Evolutionary conservation across 2,113 vertebrate species (phyloP), one percentile per base, ranked within the genome.

Genomic region (Ochotona princeps): DNA sequence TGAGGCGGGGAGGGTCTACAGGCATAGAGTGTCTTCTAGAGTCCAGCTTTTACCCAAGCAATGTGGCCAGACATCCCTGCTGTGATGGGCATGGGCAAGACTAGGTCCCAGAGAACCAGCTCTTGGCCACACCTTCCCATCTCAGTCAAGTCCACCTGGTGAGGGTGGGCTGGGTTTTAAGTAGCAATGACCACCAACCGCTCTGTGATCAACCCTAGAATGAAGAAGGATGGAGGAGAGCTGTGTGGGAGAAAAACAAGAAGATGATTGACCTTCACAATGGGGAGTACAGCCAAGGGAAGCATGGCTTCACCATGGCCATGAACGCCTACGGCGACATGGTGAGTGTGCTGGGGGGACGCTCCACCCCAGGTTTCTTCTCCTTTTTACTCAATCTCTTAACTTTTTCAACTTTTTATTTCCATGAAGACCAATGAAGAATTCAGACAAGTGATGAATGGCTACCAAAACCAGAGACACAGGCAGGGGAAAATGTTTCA

Each of bases 301-400:
- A 97, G 54, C 99, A 99, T 83, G 96, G 98, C 44, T 99, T 98
- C 98, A 94, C 97, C 8, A 81, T 99, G 97, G 98, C 97, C 82
- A 99, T 99, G 99, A 99, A 99, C 96, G 98, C 99, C 91, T 99
- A 99, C 32, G 99, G 99, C 2, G 99, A 99, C 97, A 99, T 99
- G 99, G 99, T 99, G 95, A 70, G 99, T 94, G 44, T 23, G 30
- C 7, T 4, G 0, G 0, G 18, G 63, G 32, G 38, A 6, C 9
- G 60, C n/a, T 10, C 8, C 18, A 4, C 11, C 35, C 0, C 12
- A 8, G 0, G 11, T 65, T 23, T 54, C 44, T 1, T 88, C 32
- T 74, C 8, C 69, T 93, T 0, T 0, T 12, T 65, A 2, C 11
- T 35, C 23, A 25, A 12, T 30, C 25, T 10, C 28, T 66, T 44